Base-by-base conservation (phyloP, 2,113 vertebrate species). In the Varanus komodoensis region DNA sequence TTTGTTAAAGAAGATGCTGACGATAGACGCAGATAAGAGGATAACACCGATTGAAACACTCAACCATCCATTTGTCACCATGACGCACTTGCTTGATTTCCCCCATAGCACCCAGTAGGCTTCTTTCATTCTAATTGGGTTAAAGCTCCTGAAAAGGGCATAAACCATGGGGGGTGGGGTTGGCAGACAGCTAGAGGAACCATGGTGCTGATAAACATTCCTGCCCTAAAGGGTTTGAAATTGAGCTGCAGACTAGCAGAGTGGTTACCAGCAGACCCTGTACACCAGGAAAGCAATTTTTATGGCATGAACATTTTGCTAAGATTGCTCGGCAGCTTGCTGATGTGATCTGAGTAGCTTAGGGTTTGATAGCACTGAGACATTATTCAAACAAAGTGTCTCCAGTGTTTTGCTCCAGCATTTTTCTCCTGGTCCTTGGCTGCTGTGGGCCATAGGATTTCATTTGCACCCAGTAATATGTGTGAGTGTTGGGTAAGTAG, bases 1-100 rank as follows among this genome's bases (percentile, higher is more conserved):
- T 97, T 96, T 99, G 96, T 94, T 99, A 80, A 99, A 99, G 96
- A 99, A 99, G 97, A 99, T 99, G 99, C 96, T 99, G 97, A 99
- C 99, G 87, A 99, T 99, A 50, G 99, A 99, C 1, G 99, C 99
- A 0, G 99, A 99, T 96, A 99, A 99, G 97, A 98, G 99, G 96
- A 98, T 99, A 98, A 99, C 98, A 19, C 99, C 99, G 3, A 99
- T 99, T 0, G 99, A 99, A 97, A 99, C 99, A 6, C 98, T 99
- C 96, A 99, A 98, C 97, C 99, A 99, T 92, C 98, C 99, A 64
- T 99, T 99, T 89, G 98, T 99, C 93, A 99, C 98, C 79, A 99
- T 99, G 99, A 98, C 98, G 0, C 99, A 99, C 93, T 96, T 99
- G 89, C 98, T 99, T 0, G 99, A 99, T 96, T 99, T 99, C 94